Conservation (phyloP, 2,888 invertebrate species). For the Drosophila siamana region DNA sequence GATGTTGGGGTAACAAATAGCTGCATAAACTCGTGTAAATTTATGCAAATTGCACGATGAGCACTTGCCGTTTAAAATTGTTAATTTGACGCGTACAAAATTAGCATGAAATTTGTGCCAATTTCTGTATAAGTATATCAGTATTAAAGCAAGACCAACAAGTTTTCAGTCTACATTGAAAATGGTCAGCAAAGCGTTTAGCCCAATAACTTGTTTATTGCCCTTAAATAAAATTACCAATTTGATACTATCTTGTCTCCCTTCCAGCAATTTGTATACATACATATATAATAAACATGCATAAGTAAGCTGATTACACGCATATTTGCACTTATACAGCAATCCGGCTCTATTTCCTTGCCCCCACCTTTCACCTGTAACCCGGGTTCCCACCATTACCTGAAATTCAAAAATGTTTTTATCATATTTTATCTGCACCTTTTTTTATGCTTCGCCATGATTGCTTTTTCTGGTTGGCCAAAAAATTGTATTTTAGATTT, state of each 20-base stretch:
- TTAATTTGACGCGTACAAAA: constrained; percentile 42
- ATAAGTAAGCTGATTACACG: constrained; percentile 82
- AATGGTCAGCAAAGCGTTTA: constrained; percentile 31
- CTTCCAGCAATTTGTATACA: constrained; percentile 37
- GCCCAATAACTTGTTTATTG: constrained; percentile 31
- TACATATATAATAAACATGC: constrained; percentile 73
- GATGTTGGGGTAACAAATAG: constrained; percentile 6
- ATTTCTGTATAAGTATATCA: constrained; percentile 19
- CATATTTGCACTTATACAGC: constrained; percentile 74
- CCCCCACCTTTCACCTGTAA: background rate
- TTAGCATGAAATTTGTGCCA: constrained; percentile 41
- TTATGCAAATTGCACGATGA: constrained; percentile 62
- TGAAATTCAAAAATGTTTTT: constrained; percentile 48
- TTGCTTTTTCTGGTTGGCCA: constrained; percentile 61
- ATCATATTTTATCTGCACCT: constrained; percentile 53
- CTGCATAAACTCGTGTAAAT: constrained; percentile 45
- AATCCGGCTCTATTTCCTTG: constrained; percentile 25
- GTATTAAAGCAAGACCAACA: constrained; percentile 21
- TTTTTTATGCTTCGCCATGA: constrained; percentile 49
- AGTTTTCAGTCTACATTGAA: constrained; percentile 1
- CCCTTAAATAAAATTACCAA: constrained; percentile 51
- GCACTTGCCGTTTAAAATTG: constrained; percentile 53
- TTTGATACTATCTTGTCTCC: constrained; percentile 36
- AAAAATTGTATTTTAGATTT: constrained; percentile 70
- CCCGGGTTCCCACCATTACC: background rate